Percentiles rank a stretch among this genome's conserved stretches.
Evolutionary conservation across 2,888 invertebrate species (phyloP).

Genomic region (Alloplasta piceator): DNA sequence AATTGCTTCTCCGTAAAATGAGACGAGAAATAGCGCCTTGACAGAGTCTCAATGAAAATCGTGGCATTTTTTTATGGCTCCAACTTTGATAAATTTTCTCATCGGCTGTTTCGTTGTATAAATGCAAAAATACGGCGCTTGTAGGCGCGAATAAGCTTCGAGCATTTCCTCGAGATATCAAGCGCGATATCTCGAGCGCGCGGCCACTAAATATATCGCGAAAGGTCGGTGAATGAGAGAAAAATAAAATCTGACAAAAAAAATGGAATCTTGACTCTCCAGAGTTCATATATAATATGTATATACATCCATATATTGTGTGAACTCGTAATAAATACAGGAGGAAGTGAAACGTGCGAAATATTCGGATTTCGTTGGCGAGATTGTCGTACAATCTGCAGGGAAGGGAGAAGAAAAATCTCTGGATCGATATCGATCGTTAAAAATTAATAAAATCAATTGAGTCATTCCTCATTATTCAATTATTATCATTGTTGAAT

Average conservation of each 20-base stretch:
- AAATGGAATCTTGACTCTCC: constrained; percentile 30
- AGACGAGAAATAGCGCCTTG: too few species aligned
- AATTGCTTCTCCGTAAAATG: too few species aligned
- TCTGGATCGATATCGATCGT: too few species aligned
- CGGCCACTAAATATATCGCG: constrained; percentile 73
- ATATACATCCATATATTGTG: neutral
- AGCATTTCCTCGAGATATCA: constrained; percentile 71
- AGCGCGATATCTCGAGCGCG: constrained; percentile 71
- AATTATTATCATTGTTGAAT: too few species aligned
- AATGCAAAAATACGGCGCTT: neutral
- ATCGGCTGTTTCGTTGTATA: too few species aligned
- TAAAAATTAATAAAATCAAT: too few species aligned
- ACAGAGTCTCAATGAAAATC: too few species aligned
- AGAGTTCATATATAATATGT: constrained; percentile 14
- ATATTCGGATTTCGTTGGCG: constrained; percentile 10
- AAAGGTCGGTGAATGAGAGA: constrained; percentile 45
- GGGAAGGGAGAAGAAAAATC: too few species aligned
- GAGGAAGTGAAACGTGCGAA: constrained; percentile 4
- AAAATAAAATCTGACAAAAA: constrained; percentile 36
- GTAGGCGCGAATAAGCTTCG: constrained; percentile 21
- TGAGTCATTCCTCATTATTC: too few species aligned
- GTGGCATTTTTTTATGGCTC: too few species aligned
- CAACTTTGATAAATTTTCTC: too few species aligned
- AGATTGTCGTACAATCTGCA: neutral
- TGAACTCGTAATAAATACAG: too few species aligned